These are phyloP conservation scores for Lagorchestes hirsutus DNA, from an alignment of 2,797 vertebrate genomes.

Conservation along the genomic window DNA sequence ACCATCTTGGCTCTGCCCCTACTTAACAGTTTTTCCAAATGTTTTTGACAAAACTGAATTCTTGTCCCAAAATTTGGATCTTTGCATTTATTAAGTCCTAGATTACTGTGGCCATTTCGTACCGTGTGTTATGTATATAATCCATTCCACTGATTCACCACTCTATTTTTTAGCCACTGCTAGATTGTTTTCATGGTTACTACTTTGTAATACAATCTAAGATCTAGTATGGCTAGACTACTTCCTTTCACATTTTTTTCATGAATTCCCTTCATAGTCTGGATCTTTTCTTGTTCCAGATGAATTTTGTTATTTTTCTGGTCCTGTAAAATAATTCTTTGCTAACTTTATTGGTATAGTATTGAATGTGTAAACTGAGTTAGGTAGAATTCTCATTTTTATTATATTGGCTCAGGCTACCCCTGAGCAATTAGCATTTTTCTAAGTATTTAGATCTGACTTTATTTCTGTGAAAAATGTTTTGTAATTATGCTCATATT, in stretches of 20 bases:
- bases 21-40: neutral
- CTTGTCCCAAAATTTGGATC: neutral
- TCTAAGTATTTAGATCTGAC: neutral
- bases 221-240: neutral
- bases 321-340: neutral
- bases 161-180: neutral
- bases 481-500: neutral
- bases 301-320: neutral
- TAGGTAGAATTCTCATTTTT: neutral
- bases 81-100: neutral
- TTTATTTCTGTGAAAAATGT: neutral
- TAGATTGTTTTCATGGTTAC: neutral
- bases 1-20: too few species aligned
- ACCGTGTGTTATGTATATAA: neutral
- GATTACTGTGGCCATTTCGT: neutral
- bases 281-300: neutral
- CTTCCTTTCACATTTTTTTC: neutral
- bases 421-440: neutral
- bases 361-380: neutral
- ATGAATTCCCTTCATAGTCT: neutral
- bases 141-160: neutral
- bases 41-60: neutral
- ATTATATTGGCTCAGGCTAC: neutral
- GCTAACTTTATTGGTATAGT: neutral
- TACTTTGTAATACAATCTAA: neutral